Conservation (phyloP, 1,140 invertebrate species). For the Euwallacea similis region DNA sequence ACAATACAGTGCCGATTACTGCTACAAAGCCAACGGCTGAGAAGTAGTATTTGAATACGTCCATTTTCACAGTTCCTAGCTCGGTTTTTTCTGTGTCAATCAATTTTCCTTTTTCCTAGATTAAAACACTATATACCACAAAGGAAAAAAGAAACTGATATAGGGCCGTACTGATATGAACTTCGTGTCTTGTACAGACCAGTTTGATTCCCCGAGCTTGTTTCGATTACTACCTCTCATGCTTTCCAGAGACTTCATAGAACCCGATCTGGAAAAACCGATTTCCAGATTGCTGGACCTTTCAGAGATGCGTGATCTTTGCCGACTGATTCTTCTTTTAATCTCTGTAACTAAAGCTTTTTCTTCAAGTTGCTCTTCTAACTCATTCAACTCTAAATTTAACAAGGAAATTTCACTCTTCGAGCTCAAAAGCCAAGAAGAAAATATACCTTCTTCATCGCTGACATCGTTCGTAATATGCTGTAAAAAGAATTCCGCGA, state of each 20-base stretch:
- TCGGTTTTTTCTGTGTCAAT: conserved; percentile 87
- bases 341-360: conserved; percentile 68
- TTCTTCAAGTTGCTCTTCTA: conserved; percentile 73
- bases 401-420: no score
- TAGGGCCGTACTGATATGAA: no score
- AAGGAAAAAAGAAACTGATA: no score
- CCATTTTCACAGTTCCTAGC: no score
- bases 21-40: conserved; percentile 78
- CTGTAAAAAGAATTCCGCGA: conserved; percentile 79
- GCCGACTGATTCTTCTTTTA: conserved; percentile 64
- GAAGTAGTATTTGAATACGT: conserved; percentile 88
- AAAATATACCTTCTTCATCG: conserved; percentile 51
- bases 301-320: conserved; percentile 60
- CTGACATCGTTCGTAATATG: conserved; percentile 73
- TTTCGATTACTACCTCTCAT: conserved; percentile 33
- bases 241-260: conserved; percentile 13
- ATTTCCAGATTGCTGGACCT: conserved; percentile 56
- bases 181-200: conserved; percentile 35
- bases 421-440: no score
- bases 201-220: conserved; percentile 31
- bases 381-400: conserved; percentile 70
- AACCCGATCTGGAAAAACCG: conserved; percentile 11
- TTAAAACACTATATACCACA: no score
- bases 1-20: conserved; percentile 71
- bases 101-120: conserved; percentile 63